phyloP scores from a whole-genome alignment of 1,140 invertebrate genomes.

The Nebria ingens region DNA sequence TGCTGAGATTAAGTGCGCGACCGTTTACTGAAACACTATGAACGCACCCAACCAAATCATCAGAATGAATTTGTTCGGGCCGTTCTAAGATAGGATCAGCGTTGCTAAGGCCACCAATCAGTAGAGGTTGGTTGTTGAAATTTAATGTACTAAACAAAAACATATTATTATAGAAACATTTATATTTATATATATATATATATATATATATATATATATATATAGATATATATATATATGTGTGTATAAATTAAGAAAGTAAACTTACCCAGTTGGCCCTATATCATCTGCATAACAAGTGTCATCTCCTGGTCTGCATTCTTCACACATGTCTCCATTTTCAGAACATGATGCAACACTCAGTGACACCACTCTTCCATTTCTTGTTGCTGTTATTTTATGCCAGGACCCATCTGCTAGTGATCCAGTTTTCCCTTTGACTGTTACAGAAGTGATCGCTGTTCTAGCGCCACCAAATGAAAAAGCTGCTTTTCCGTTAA shows the following conservation, averaged over 20 bases:
- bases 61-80: constrained; percentile 77
- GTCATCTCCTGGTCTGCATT: constrained; percentile 69
- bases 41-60: constrained; percentile 88
- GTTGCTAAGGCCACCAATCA: constrained; percentile 73
- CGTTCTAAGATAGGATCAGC: constrained; percentile 77
- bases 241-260: too few relatives aligned
- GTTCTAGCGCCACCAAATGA: constrained; percentile 81
- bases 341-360: constrained; percentile 71
- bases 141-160: constrained; percentile 67
- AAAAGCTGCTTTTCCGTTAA: constrained; percentile 72
- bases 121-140: constrained; percentile 78
- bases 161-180: constrained; percentile 17
- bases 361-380: constrained; percentile 73
- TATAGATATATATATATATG: too few relatives aligned
- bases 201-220: too few relatives aligned
- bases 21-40: constrained; percentile 84
- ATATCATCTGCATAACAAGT: constrained; percentile 74
- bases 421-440: constrained; percentile 44
- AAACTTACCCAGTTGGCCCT: constrained; percentile 67
- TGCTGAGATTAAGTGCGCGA: constrained; percentile 63
- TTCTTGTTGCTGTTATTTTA: constrained; percentile 81
- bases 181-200: too few relatives aligned
- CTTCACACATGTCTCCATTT: constrained; percentile 74
- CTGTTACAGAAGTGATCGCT: constrained; percentile 67
- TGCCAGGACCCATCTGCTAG: constrained; percentile 84